A percentile compares a stretch with the other conserved stretches of the same genome.
phyloP scores from a whole-genome alignment of 2,113 vertebrate species.

The Gasterosteus nipponicus region DNA sequence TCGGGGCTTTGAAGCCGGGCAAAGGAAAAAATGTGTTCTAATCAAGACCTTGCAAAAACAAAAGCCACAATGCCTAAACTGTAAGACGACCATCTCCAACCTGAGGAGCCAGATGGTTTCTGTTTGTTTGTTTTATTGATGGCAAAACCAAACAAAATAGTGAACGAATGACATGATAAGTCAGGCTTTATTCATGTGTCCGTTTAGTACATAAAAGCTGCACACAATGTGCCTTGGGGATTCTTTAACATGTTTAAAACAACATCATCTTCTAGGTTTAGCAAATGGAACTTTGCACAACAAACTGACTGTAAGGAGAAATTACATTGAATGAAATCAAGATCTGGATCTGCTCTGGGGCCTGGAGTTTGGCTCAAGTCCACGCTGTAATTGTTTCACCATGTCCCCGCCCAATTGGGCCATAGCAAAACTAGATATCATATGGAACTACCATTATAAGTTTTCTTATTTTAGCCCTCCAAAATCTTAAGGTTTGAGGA shows the following conservation, averaged over 20 bases:
- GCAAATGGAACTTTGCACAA: slow-evolving; percentile 32
- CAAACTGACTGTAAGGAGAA: slow-evolving; percentile 37
- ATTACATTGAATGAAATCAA: slow-evolving; percentile 35
- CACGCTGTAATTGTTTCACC: slow-evolving; percentile 67
- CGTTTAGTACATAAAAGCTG: slow-evolving; percentile 34
- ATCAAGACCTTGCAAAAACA: slow-evolving; percentile 72
- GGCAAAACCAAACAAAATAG: slow-evolving; percentile 28
- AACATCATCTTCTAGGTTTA: slow-evolving; percentile 26
- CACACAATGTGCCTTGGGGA: slow-evolving; percentile 10
- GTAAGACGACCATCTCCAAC: slow-evolving; percentile 45
- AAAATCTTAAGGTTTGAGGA: slow-evolving; percentile 32
- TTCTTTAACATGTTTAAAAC: slow-evolving; percentile 27
- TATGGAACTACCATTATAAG: slow-evolving; percentile 20
- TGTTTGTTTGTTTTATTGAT: slow-evolving; percentile 42
- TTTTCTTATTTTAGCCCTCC: slow-evolving; percentile 40
- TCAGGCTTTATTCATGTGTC: slow-evolving; percentile 28
- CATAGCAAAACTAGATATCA: slow-evolving; percentile 29
- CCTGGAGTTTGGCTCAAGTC: slow-evolving; percentile 49
- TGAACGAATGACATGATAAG: slow-evolving; percentile 13
- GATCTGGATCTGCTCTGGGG: slow-evolving; percentile 63
- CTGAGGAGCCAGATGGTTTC: slow-evolving; percentile 67
- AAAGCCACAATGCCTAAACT: slow-evolving; percentile 54
- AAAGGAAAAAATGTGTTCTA: slow-evolving; percentile 69
- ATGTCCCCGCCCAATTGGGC: slow-evolving; percentile 48
- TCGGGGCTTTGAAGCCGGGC: slow-evolving; percentile 60